Conservation (phyloP, 2,797 vertebrate species). For the Gymnopithys bicolor region DNA sequence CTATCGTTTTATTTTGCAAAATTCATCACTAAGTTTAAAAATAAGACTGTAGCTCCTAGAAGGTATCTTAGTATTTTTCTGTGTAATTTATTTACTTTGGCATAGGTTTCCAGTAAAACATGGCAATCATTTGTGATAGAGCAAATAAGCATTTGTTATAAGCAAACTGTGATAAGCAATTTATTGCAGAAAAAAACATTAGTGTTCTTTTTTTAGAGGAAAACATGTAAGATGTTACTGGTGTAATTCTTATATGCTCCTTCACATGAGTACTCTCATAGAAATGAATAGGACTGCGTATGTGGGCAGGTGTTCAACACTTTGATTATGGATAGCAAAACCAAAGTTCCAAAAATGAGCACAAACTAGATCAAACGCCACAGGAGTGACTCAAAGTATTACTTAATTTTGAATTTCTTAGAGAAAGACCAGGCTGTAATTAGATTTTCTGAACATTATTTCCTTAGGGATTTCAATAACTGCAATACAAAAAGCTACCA, state of each 20-base stretch:
- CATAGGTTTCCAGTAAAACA: background rate
- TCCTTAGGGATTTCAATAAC: conserved; percentile 10
- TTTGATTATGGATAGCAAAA: background rate
- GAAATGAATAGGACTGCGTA: background rate
- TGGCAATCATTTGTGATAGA: background rate
- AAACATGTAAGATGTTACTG: background rate
- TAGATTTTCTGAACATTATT: conserved; percentile 34
- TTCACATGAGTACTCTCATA: background rate
- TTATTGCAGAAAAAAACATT: background rate
- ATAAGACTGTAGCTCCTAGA: background rate
- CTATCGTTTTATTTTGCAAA: background rate
- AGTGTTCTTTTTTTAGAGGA: background rate
- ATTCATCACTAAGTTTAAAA: background rate
- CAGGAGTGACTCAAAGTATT: background rate
- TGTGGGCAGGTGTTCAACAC: background rate
- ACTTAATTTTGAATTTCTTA: conserved; percentile 27
- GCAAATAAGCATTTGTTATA: background rate
- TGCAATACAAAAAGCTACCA: background rate
- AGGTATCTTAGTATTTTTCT: background rate
- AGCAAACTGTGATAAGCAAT: background rate
- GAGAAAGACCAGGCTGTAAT: conserved; percentile 13
- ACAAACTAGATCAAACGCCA: background rate
- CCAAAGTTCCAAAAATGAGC: background rate
- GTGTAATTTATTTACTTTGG: background rate
- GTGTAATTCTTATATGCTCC: background rate